Conservation (phyloP, 2,113 vertebrate species). For the Cyprinus carpio region DNA sequence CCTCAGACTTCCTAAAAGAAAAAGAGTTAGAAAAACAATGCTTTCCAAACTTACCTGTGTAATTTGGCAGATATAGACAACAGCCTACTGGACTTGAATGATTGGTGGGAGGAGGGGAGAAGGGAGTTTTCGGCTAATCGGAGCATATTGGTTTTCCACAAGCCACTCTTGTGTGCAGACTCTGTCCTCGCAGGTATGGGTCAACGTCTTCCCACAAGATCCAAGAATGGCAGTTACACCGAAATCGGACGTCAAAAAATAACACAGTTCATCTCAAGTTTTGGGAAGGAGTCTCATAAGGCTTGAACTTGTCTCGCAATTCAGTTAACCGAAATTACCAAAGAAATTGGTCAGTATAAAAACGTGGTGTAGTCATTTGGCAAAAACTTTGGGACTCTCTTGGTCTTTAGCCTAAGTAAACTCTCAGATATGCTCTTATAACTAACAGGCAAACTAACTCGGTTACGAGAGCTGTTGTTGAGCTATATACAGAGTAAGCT, state of each 20-base stretch:
- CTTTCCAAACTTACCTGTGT: background rate
- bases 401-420: background rate
- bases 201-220: conserved; percentile 84
- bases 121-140: too few species aligned
- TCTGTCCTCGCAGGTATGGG: conserved; percentile 84
- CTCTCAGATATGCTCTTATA: background rate
- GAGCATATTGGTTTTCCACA: too few species aligned
- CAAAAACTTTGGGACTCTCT: background rate
- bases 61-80: background rate
- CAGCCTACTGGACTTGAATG: too few species aligned
- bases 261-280: conserved; percentile 86
- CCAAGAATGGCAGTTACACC: conserved; percentile 94
- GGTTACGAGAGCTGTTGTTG: conserved; percentile 86
- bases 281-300: conserved; percentile 85
- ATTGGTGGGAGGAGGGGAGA: too few species aligned
- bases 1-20: background rate
- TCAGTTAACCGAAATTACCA: conserved; percentile 82
- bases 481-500: conserved; percentile 90
- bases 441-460: conserved; percentile 80
- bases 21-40: background rate
- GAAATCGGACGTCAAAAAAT: conserved; percentile 85
- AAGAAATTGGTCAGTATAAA: conserved; percentile 84
- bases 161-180: conserved; percentile 68
- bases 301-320: conserved; percentile 91
- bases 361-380: too few species aligned